These are phyloP conservation scores for Indri indri DNA, from an alignment of 2,113 vertebrate species.

Conservation along the genomic window DNA sequence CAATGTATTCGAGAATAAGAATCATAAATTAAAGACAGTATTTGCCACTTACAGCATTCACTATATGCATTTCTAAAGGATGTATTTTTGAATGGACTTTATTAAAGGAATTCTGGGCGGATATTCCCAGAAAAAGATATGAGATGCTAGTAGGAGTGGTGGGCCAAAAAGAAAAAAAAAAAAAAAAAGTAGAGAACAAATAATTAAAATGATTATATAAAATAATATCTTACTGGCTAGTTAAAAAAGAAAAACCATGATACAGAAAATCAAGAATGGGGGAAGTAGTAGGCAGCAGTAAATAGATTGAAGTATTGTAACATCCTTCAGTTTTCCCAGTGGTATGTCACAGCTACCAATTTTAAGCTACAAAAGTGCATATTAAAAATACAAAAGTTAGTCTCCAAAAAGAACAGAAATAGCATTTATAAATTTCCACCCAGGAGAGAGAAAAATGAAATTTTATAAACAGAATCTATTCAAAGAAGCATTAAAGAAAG, in stretches of 20 bases:
- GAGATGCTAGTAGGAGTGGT: not conserved
- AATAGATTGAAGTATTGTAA: not conserved
- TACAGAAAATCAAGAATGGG: not conserved
- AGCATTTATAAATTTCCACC: not conserved
- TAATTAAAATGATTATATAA: not conserved
- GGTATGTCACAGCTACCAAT: not conserved
- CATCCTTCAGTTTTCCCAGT: not conserved
- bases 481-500: not conserved
- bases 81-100: not conserved
- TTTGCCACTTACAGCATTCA: not conserved
- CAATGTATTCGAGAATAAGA: not conserved
- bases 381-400: not conserved
- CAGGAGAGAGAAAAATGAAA: not conserved
- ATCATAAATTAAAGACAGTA: not conserved
- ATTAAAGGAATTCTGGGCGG: not conserved
- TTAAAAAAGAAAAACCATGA: not conserved
- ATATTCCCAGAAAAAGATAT: not conserved
- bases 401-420: not conserved
- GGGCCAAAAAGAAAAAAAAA: not conserved
- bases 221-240: not conserved
- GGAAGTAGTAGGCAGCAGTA: not conserved
- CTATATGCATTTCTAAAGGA: not conserved
- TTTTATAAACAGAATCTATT: not conserved
- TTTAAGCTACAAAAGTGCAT: not conserved
- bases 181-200: not conserved